Evolutionary conservation across 2,113 vertebrate genomes (phyloP), one percentile per base, ranked within the genome.

Genomic region (Micronycteris hirsuta): DNA sequence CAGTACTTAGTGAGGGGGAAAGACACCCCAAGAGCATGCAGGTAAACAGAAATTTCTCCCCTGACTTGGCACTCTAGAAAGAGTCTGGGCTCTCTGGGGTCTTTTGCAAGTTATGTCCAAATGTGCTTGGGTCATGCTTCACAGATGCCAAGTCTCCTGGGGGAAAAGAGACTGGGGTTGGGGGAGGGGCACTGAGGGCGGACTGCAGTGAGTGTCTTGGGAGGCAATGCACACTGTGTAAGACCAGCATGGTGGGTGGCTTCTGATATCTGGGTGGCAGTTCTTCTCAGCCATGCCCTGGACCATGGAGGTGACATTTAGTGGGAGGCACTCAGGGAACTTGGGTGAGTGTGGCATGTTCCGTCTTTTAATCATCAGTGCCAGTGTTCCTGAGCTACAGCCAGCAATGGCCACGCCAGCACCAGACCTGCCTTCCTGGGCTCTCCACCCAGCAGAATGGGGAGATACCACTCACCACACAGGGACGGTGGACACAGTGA

Each of bases 261-360:
- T 54, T 80, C 93, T 0, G 98, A 98, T 49, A 3, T 56, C 11
- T 89, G 88, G 81, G 93, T 98, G 98, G 26, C 96, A 92, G 82
- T 99, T 99, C n/a, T 98, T 98, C 93, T 98, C 41, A 2, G 82
- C 95, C 87, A 98, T 93, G 26, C 94, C 98, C 92, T 98, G 45
- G 2, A 89, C 91, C 78, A 99, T 71, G 19, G 95, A 97, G 93
- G 96, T 31, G 43, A 71, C 22, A 43, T 43, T 63, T 31, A 8
- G 16, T 20, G 22, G 9, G 20, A 43, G 31, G 85, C 15, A 31
- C 54, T 73, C 19, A 52, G 47, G 22, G 73, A 91, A 38, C 22
- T 13, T 38, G 45, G 45, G 65, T 45, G 43, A 15, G 17, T 43
- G 65, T 43, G 31, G 31, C 26, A 43, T 36, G 31, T 45, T 36